Evolutionary conservation across 2,113 vertebrate species (phyloP).

Genomic region (Piliocolobus tephrosceles): DNA sequence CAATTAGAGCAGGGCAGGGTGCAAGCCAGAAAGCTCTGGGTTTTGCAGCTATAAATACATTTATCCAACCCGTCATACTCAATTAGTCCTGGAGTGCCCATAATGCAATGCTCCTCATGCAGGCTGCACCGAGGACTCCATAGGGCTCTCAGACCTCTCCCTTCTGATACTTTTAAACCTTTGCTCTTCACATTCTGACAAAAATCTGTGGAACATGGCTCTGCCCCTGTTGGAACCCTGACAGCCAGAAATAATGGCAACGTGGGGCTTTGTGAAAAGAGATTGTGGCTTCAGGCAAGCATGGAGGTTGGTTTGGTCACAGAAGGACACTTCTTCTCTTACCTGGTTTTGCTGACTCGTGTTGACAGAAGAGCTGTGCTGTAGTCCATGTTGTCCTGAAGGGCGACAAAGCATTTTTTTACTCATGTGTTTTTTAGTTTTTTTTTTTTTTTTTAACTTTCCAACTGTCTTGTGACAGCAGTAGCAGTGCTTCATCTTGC

Average conservation of each 20-base stretch:
- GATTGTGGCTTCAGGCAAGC: neutral
- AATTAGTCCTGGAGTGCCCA: conserved; percentile 32
- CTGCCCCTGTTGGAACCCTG: neutral
- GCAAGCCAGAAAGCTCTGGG: conserved; percentile 36
- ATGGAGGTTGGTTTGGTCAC: neutral
- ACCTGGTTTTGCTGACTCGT: neutral
- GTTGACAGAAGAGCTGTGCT: neutral
- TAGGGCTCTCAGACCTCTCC: neutral
- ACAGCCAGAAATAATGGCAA: neutral
- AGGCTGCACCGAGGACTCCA: neutral
- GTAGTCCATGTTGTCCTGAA: no score
- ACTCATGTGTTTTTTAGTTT: neutral
- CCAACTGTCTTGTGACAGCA: neutral
- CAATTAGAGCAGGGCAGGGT: neutral
- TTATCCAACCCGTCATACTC: conserved; percentile 55
- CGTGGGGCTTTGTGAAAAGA: neutral
- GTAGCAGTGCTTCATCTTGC: neutral
- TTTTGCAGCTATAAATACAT: conserved; percentile 61
- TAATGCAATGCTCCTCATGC: neutral
- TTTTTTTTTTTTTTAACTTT: neutral
- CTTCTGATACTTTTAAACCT: neutral
- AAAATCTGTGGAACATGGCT: neutral
- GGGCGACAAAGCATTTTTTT: no score
- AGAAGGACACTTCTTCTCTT: rapidly evolving
- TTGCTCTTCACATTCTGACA: neutral